Conservation (phyloP, 2,888 invertebrate genomes). For the Synanthedon vespiformis region DNA sequence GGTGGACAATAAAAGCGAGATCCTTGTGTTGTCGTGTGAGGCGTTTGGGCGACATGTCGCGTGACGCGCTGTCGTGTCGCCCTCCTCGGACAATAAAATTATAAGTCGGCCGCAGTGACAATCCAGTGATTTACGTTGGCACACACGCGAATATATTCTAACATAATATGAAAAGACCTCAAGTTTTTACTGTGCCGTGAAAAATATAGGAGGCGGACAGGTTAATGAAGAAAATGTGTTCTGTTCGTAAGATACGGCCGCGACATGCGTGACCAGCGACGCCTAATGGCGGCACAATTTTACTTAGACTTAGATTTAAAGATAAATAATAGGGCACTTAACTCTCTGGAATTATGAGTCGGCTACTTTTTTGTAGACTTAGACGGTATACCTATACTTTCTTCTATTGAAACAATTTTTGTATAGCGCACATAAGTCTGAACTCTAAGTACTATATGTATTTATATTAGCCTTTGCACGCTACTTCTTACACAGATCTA, state of each 20-base stretch:
- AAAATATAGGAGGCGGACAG: conserved; percentile 55
- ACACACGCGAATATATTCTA: conserved; percentile 67
- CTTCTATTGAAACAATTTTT: too few species aligned
- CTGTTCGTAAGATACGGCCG: conserved; percentile 36
- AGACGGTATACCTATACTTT: too few species aligned
- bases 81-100: conserved; percentile 67
- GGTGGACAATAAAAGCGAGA: conserved; percentile 56
- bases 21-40: conserved; percentile 47
- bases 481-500: too few species aligned
- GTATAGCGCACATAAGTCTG: too few species aligned
- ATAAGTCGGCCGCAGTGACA: conserved; percentile 68
- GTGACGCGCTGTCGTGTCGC: conserved; percentile 61
- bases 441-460: too few species aligned
- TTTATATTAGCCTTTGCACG: too few species aligned
- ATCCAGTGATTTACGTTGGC: conserved; percentile 67
- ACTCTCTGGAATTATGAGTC: not conserved
- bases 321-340: conserved; percentile 14
- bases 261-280: conserved; percentile 40
- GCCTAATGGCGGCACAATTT: conserved; percentile 1
- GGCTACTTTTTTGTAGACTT: not conserved
- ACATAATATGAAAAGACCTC: conserved; percentile 55
- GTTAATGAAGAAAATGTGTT: conserved; percentile 61
- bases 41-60: conserved; percentile 35
- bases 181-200: conserved; percentile 44
- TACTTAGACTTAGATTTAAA: conserved; percentile 11